A percentile compares a stretch with the other conserved stretches of the same genome.
Conservation (phyloP, 1,140 invertebrate genomes). For the Cylas formicarius region DNA sequence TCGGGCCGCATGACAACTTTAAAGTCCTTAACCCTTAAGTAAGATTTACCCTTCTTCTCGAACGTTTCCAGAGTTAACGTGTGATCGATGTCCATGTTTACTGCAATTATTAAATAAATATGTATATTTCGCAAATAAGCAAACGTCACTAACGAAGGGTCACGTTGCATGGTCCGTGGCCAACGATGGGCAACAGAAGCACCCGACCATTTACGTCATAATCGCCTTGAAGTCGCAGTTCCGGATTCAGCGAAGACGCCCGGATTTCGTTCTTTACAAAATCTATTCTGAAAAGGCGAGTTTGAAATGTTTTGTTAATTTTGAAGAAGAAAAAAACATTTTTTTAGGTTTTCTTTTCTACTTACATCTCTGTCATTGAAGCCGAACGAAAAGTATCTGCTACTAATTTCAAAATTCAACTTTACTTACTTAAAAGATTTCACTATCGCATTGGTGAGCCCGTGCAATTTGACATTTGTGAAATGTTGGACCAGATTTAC, state of each 20-base stretch:
- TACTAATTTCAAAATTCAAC: no score
- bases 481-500: constrained; percentile 53
- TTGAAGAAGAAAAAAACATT: constrained; percentile 2
- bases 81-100: constrained; percentile 32
- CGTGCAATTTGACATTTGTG: constrained; percentile 50
- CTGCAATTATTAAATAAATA: constrained; percentile 18
- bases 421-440: constrained; percentile 46
- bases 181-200: constrained; percentile 49
- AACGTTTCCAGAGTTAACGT: constrained; percentile 32
- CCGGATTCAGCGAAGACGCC: constrained; percentile 34
- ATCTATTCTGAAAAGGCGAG: constrained; percentile 34
- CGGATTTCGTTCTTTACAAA: constrained; percentile 32
- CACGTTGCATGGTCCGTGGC: constrained; percentile 45
- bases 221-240: constrained; percentile 40
- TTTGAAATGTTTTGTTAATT: background rate
- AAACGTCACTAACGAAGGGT: constrained; percentile 40
- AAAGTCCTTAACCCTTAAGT: constrained; percentile 32
- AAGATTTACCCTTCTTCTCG: constrained; percentile 40
- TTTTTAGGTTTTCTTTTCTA: background rate
- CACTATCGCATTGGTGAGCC: constrained; percentile 47
- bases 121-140: constrained; percentile 5
- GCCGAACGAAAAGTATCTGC: no score
- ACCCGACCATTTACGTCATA: constrained; percentile 48
- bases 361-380: no score
- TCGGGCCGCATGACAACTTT: constrained; percentile 29